Base-by-base conservation (phyloP, 1,140 invertebrate species). In the Drosophila lacertosa region DNA sequence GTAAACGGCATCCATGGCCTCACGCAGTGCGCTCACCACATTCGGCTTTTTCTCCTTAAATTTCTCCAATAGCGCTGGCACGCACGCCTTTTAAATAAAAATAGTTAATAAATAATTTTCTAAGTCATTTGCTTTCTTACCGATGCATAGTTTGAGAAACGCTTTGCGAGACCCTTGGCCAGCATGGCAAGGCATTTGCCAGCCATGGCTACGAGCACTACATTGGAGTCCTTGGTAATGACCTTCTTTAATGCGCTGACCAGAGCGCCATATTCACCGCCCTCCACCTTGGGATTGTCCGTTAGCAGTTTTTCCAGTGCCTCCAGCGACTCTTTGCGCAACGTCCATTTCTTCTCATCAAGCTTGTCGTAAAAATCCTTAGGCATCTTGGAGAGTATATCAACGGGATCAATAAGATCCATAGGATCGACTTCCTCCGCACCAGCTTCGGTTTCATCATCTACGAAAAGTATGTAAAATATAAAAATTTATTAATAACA, bases 281-380 rank as follows among this genome's bases (percentile, higher is more conserved):
- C 94, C 90, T 98, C 97, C 20, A 99, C 91, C 91, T 96, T 98
- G 0, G 97, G 97, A 86, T 95, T 95, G 20, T 93, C 93, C 66
- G 96, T 95, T 1, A 98, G 90, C 2, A 99, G 89, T 58, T 94
- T 94, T 59, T 98, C 96, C 0, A 99, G 91, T 2, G 92, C 92
- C 79, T 98, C 97, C 4, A 99, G 83, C 0, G 95, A 95, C 91
- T 99, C 97, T 91, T 99, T 99, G 6, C 99, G 93, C 50, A 99
- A 97, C 84, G 98, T 96, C 99, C 99, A 99, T 89, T 99, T 99
- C 90, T 99, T 99, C 0, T 96, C 96, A 91, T 99, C 98, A 29
- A 98, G 77, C 92, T 98, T 97, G 5, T 99, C 97, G 89, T 96
- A 98, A 91, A 99, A 99, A 91, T 99, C 97, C 93, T 98, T 98